Base-by-base conservation (phyloP, 2,113 vertebrate genomes). In the Lucifuga dentata region DNA sequence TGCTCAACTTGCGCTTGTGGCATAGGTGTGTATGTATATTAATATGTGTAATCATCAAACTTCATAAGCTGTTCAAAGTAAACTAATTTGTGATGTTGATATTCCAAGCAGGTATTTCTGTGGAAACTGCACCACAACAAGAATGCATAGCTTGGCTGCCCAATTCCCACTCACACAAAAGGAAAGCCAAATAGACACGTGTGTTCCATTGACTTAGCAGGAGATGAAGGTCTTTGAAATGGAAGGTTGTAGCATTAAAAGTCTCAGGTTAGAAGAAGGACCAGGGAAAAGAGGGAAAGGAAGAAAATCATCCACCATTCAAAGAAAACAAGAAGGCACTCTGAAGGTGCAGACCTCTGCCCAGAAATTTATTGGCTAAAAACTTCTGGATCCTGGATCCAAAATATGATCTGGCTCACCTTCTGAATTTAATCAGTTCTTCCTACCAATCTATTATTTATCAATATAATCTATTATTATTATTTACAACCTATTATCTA, bases 221-320 rank as follows among this genome's bases (percentile, higher is more conserved):
- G 57, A 76, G 75, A 88, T 79, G 70, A 35, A 84, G 74, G 69
- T 63, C 81, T 85, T 65, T 72, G 76, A 82, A 87, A 76, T 35
- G 62, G 23, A 60, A 16, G 51, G 39, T 29, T 24, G 32, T 3
- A 17, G 26, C 17, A 46, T 61, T 44, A 1, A 13, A 55, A 57
- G 61, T 51, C 60, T n/a, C 3, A 4, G 39, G 69, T 76, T 41
- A 36, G 52, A 33, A 66, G 23, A 33, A 33, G 57, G 32, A 56
- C 0, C 13, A 12, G 16, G 26, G 26, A 39, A 6, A 29, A 29
- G 29, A 29, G 26, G 20, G 11, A 58, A 69, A 48, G 66, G 19
- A 40, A 49, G 40, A 41, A 66, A 78, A 70, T 45, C 61, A 52
- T 62, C 20, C 36, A 72, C 17, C 62, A 29, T 3, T 29, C 7